A percentile compares a stretch with the other conserved stretches of the same genome.
Evolutionary conservation across 2,797 vertebrate species (phyloP).

Genomic region (Selene dorsalis): DNA sequence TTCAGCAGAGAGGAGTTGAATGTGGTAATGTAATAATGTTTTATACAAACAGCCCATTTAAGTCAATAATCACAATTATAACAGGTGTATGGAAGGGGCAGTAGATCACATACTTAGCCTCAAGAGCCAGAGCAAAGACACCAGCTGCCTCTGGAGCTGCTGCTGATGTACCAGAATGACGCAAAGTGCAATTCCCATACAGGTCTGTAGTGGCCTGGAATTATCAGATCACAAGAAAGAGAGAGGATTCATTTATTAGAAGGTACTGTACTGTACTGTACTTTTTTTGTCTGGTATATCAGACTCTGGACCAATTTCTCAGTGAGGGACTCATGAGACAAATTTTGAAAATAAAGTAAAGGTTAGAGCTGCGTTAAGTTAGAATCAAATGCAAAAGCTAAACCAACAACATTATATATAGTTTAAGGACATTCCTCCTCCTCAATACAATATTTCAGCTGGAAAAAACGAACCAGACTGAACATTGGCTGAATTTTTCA

Average conservation of each 20-base stretch:
- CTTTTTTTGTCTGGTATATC: too few relatives aligned
- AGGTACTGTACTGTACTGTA: background rate
- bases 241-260: background rate
- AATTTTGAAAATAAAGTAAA: too few relatives aligned
- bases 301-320: too few relatives aligned
- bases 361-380: too few relatives aligned
- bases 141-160: conserved; percentile 98
- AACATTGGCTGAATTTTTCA: conserved; percentile 9
- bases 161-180: conserved; percentile 98
- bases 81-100: conserved; percentile 25
- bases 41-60: conserved; percentile 17
- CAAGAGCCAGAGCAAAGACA: conserved; percentile 96
- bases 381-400: too few relatives aligned
- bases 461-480: background rate
- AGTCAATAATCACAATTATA: conserved; percentile 37
- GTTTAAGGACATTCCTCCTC: too few relatives aligned
- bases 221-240: conserved; percentile 42
- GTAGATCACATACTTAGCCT: conserved; percentile 93
- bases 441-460: too few relatives aligned
- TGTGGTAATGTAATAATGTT: conserved; percentile 14
- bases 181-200: conserved; percentile 98
- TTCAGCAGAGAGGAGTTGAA: conserved; percentile 21
- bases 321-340: too few relatives aligned
- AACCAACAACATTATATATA: too few relatives aligned
- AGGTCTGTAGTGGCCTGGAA: conserved; percentile 98